Evolutionary conservation across 2,888 invertebrate species (phyloP), one percentile per base, ranked within the genome.

Genomic region (Euphydryas editha): DNA sequence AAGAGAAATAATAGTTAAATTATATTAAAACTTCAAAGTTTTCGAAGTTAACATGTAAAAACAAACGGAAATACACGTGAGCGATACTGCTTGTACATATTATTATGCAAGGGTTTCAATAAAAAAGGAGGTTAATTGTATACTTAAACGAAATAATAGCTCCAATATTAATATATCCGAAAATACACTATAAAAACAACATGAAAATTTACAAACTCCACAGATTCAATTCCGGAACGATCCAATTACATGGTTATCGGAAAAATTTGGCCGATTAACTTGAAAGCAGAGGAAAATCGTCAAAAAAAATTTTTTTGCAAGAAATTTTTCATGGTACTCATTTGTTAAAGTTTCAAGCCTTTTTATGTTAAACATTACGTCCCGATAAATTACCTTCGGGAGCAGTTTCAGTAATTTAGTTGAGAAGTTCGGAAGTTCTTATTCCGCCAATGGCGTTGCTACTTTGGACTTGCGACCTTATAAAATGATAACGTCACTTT

Each of bases 351-450:
- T 65, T 55, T 42, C 51, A 63, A 59, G 67, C 67, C 67, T 42
- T 67, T 66, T 66, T 66, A 66, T 62, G 66, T 57, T 63, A 47
- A 66, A 62, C 69, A 61, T 68, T 66, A 69, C 75, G 76, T 75
- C 79, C 77, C 79, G 73, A 83, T 83, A 86, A 87, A 86, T 87
- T 84, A 81, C 83, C 81, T 82, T 81, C 73, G 72, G 62, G 67
- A 81, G 82, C 75, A 83, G 54, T 83, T 77, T 70, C 76, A 76
- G 81, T 76, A 66, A 66, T 64, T 72, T 68, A 68, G 64, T 65
- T 57, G 49, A 42, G 51, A 60, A 68, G 62, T 70, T 67, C 59
- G 20, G 54, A 66, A 70, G 56, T 62, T 55, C 30, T 60, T 65
- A 65, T 62, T 60, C 66, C 21, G 65, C 66, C 66, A 55, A 21